phyloP scores from a whole-genome alignment of 2,113 vertebrate species.

The Callipepla californica region DNA sequence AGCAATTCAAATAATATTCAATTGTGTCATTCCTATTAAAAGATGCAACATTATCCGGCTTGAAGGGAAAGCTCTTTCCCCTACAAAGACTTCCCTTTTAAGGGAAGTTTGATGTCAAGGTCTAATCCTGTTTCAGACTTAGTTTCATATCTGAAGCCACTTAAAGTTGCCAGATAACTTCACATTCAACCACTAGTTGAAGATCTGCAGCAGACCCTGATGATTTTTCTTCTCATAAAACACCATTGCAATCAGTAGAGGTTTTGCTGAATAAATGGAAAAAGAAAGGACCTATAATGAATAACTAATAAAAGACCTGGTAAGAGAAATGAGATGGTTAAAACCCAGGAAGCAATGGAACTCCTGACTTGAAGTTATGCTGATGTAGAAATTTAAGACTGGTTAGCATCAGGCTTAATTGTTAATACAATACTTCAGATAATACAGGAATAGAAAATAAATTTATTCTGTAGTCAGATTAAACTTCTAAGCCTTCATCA shows the following conservation, averaged over 20 bases:
- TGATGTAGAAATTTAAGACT: conserved; percentile 23
- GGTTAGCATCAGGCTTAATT: conserved; percentile 14
- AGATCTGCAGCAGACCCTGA: not conserved
- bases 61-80: not conserved
- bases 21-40: conserved; percentile 9
- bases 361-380: not conserved
- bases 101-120: not conserved
- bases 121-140: not conserved
- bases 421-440: not conserved
- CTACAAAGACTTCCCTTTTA: not conserved
- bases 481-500: not conserved
- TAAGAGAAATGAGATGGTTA: not conserved
- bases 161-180: not conserved
- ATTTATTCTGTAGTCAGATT: not conserved
- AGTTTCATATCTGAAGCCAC: not conserved
- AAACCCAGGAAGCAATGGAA: not conserved
- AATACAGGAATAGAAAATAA: no score
- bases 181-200: not conserved
- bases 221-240: not conserved
- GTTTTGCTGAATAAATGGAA: not conserved
- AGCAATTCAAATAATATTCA: not conserved
- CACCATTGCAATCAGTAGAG: not conserved
- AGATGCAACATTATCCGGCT: not conserved
- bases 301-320: not conserved
- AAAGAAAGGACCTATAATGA: not conserved